phyloP scores from a whole-genome alignment of 2,888 invertebrate species.

The Isoperla grammatica region DNA sequence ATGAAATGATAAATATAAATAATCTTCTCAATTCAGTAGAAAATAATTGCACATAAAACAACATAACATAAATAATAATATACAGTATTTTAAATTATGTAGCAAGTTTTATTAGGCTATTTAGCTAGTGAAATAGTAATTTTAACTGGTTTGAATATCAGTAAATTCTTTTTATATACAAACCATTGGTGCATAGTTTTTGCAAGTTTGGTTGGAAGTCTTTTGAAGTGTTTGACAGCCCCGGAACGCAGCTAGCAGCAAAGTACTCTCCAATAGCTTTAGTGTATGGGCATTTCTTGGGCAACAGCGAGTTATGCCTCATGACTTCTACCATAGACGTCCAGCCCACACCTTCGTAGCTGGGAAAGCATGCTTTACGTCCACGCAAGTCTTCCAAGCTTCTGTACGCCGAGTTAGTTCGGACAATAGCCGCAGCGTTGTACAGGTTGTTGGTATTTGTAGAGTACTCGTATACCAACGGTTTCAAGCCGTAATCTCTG shows the following conservation, averaged over 20 bases:
- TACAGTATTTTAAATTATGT: no score
- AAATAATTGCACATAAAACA: no score
- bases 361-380: slow-evolving; percentile 72
- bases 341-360: slow-evolving; percentile 59
- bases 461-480: slow-evolving; percentile 58
- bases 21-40: no score
- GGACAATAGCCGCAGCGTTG: slow-evolving; percentile 63
- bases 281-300: slow-evolving; percentile 43
- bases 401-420: slow-evolving; percentile 50
- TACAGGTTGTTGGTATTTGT: slow-evolving; percentile 54
- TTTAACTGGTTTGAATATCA: no score
- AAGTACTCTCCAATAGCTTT: slow-evolving; percentile 58
- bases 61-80: no score
- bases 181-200: slow-evolving; percentile 14
- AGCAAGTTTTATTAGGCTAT: no score
- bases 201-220: slow-evolving; percentile 6
- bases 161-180: no score
- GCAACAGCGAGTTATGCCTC: slow-evolving; percentile 40
- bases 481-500: slow-evolving; percentile 52
- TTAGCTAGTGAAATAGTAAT: no score
- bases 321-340: slow-evolving; percentile 42
- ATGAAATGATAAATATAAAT: no score
- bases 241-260: slow-evolving; percentile 54
- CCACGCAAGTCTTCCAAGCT: slow-evolving; percentile 61
- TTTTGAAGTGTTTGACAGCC: slow-evolving; percentile 31